Conservation (phyloP, 2,113 vertebrate genomes). For the Callithrix jacchus region DNA sequence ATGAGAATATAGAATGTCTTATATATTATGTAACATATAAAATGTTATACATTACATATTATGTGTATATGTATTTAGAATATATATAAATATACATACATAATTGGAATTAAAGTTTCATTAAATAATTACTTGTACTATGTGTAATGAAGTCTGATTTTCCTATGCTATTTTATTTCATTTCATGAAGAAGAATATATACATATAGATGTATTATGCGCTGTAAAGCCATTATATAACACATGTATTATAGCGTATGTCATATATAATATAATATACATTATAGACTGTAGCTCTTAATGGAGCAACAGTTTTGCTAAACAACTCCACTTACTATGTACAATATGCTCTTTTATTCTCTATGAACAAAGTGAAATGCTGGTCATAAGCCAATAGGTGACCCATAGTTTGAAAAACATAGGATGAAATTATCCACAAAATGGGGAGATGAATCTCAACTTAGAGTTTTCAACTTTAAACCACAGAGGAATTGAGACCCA, state of each 20-base stretch:
- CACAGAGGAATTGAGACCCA: neutral
- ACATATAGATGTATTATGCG: conserved; percentile 15
- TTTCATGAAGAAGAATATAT: conserved; percentile 51
- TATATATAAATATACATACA: neutral
- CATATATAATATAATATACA: neutral
- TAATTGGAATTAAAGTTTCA: conserved; percentile 48
- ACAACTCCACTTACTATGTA: conserved; percentile 30
- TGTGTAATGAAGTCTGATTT: conserved; percentile 1
- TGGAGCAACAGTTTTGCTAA: conserved; percentile 37
- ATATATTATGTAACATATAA: conserved; percentile 51
- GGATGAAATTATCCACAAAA: conserved; percentile 33
- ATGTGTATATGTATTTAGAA: conserved; percentile 12
- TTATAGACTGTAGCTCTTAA: conserved; percentile 34
- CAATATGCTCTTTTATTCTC: conserved; percentile 30
- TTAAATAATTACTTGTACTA: conserved; percentile 53
- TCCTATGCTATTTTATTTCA: conserved; percentile 53
- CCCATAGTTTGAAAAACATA: conserved; percentile 18
- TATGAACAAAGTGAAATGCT: conserved; percentile 46
- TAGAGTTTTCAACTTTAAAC: neutral
- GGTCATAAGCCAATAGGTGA: conserved; percentile 18
- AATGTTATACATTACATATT: conserved; percentile 19
- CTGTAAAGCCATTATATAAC: conserved; percentile 22
- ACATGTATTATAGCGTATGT: neutral
- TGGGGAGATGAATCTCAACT: conserved; percentile 3
- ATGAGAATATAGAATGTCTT: conserved; percentile 40